Conservation (phyloP, 2,113 vertebrate species). For the Hippotragus niger region DNA sequence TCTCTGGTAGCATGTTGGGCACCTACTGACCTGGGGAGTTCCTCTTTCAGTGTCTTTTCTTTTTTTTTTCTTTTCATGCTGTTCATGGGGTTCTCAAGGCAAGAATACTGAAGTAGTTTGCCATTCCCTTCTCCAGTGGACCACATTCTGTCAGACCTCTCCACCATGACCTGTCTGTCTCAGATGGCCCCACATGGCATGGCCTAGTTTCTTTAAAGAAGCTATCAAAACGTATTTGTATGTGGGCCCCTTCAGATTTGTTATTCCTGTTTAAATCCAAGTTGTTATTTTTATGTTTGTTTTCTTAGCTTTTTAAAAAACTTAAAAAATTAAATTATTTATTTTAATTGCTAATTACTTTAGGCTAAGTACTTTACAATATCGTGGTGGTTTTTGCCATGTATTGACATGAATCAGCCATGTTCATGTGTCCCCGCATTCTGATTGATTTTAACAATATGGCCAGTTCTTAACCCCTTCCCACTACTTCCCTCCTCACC, state of each 20-base stretch:
- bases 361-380: neutral
- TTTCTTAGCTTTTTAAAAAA: neutral
- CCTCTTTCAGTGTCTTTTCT: neutral
- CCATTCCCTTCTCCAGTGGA: neutral
- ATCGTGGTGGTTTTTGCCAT: neutral
- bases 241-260: neutral
- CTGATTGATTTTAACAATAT: neutral
- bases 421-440: neutral
- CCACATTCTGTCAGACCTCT: neutral
- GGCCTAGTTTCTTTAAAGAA: neutral
- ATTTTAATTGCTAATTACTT: neutral
- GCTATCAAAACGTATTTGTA: neutral
- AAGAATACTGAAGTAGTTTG: neutral
- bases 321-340: neutral
- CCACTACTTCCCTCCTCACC: accelerated
- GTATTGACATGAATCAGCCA: neutral
- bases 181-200: neutral
- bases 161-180: neutral
- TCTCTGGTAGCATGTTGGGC: neutral
- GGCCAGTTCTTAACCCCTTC: too few species aligned
- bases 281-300: neutral
- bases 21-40: neutral
- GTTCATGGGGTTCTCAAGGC: neutral
- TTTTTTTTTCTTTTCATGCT: neutral
- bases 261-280: neutral